Base-by-base conservation (phyloP, 2,888 invertebrate species). In the Odontocolon sp. region DNA sequence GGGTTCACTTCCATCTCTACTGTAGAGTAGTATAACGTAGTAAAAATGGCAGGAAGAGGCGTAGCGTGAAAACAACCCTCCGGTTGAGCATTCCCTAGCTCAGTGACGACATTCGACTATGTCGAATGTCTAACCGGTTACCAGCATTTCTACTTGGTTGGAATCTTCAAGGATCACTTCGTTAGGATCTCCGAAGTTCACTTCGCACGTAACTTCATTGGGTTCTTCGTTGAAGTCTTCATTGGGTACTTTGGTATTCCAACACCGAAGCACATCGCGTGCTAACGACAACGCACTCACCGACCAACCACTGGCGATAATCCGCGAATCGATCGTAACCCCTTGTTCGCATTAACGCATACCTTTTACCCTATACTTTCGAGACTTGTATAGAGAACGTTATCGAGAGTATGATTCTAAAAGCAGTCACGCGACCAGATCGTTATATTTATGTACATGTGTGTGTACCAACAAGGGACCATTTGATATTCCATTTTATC, bases 241-340 rank as follows among this genome's bases (percentile, higher is more conserved):
- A n/a, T n/a, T n/a, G n/a, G n/a, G n/a, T n/a, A n/a, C n/a, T n/a
- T n/a, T n/a, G n/a, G n/a, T n/a, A n/a, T n/a, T n/a, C n/a, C n/a
- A n/a, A n/a, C n/a, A n/a, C n/a, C n/a, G n/a, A n/a, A 40, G 28
- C 33, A 6, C 36, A 11, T 71, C 56, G 71, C 63, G 63, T 71
- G 64, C 52, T 42, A 14, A 14, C 57, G 36, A 57, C 52, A 31
- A 57, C 57, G 56, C 74, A 64, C 40, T 21, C 56, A 45, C 18
- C 18, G 57, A 21, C 23, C 23, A 3, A 26, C 56, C 45, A 31
- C 56, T 40, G 40, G 42, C 50, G 63, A 70, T 69, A 75, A 75
- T 64, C 42, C 59, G 57, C 64, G 40, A 57, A 70, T 75, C 75
- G 69, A 75, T 69, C 57, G 50, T 57, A 33, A 69, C 50, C 57